Percentiles rank a stretch among this genome's conserved stretches.
phyloP scores from a whole-genome alignment of 2,113 vertebrate genomes.

The Seriola aureovittata region DNA sequence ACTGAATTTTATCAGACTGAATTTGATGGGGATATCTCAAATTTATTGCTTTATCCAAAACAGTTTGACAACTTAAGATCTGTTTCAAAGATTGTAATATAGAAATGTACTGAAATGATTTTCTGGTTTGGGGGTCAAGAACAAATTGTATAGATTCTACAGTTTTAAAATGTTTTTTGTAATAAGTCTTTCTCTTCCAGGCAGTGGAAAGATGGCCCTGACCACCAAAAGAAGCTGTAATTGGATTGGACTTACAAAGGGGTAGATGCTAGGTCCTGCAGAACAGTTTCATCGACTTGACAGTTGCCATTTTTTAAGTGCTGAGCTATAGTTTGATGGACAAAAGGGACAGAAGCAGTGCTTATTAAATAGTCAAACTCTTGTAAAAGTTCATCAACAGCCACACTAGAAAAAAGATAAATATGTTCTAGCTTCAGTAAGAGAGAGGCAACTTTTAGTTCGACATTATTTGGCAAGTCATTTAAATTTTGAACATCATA shows the following conservation, averaged over 20 bases:
- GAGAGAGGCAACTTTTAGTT: constrained; percentile 9
- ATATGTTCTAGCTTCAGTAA: constrained; percentile 25
- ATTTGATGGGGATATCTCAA: constrained; percentile 3
- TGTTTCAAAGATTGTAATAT: constrained; percentile 22
- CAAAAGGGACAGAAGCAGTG: background rate
- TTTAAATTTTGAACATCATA: background rate
- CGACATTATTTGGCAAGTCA: background rate
- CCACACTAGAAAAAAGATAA: background rate
- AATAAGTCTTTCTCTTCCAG: constrained; percentile 16
- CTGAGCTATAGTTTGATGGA: background rate
- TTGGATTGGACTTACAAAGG: constrained; percentile 6
- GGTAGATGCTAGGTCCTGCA: constrained; percentile 1
- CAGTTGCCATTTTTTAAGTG: background rate
- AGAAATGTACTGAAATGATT: constrained; percentile 25
- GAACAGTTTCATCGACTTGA: background rate
- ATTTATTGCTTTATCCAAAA: background rate
- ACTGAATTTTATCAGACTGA: background rate
- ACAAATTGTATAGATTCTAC: constrained; percentile 18
- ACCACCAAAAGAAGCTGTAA: background rate
- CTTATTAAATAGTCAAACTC: constrained; percentile 18
- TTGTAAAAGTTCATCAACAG: background rate
- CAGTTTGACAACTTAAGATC: background rate
- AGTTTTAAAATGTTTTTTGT: constrained; percentile 25
- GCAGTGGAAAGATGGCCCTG: constrained; percentile 10
- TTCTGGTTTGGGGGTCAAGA: background rate